Base-by-base conservation (phyloP, 2,797 vertebrate genomes). In the Antrozous pallidus region DNA sequence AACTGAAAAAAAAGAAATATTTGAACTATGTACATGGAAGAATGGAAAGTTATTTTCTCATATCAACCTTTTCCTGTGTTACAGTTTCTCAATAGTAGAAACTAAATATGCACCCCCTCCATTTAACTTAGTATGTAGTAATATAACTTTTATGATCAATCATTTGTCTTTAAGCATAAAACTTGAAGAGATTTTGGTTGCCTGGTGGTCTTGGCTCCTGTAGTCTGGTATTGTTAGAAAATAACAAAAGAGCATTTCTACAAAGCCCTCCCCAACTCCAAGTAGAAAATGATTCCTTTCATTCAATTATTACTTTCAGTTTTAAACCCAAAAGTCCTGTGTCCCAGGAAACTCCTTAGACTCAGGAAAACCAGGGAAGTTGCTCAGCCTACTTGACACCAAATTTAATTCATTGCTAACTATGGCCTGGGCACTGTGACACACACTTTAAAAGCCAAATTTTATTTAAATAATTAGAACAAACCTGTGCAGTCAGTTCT, bases 21-120 rank as follows among this genome's bases (percentile, higher is more conserved):
- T 58, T 92, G 45, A 97, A 97, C 83, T 98, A 97, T 97, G 95
- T 97, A 98, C 97, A 97, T 11, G 81, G 79, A 97, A 67, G 40
- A 97, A 91, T 94, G 47, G 38, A 90, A 88, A 92, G 79, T 92
- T 33, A 94, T 95, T 97, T 96, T 97, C 95, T 81, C 36, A 67
- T 22, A 69, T 56, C 92, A 93, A 96, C 61, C 74, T 96, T 97
- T 94, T 80, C 85, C 94, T 95, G 93, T 92, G 85, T 93, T 86
- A 88, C 81, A 74, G 51, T 85, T 96, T 95, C 94, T 94, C 70
- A 94, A 95, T n/a, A 71, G 95, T 87, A 94, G 75, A 87, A 96
- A 94, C 65, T 54, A 81, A 94, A 71, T 26, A 47, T 26, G 36
- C 9, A 78, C 3, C 24, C 56, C 54, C 26, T 56, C 80, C 47